Conservation (phyloP, 1,140 invertebrate species). For the Limonius californicus region DNA sequence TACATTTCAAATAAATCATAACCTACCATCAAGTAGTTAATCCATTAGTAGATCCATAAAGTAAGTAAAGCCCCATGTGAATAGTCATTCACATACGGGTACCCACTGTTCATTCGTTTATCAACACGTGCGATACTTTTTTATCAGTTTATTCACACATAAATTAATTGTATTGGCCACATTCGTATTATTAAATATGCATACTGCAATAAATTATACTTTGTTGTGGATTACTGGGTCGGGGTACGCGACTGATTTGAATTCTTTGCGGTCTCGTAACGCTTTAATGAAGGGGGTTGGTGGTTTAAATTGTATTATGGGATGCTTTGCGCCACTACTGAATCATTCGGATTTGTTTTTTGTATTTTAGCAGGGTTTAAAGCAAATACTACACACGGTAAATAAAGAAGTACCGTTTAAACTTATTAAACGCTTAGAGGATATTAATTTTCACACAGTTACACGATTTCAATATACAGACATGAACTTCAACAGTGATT, state of each 20-base stretch:
- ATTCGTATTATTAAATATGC: slow-evolving; percentile 15
- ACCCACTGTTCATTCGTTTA: neutral
- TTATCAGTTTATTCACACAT: slow-evolving; percentile 17
- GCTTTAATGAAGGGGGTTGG: neutral
- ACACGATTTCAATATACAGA: no score
- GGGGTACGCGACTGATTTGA: neutral
- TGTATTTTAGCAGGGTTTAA: no score
- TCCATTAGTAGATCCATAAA: slow-evolving; percentile 9
- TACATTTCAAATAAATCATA: neutral
- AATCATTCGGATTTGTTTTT: neutral
- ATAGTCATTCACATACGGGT: neutral
- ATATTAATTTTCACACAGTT: no score
- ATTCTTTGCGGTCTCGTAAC: slow-evolving; percentile 16
- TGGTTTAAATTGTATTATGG: slow-evolving; percentile 2
- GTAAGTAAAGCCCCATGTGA: neutral
- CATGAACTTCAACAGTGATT: no score
- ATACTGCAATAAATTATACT: slow-evolving; percentile 15
- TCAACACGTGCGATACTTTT: slow-evolving; percentile 12
- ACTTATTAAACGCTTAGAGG: no score
- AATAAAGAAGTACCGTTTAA: no score
- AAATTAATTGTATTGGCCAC: slow-evolving; percentile 11
- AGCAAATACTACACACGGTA: no score
- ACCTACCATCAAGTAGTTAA: neutral
- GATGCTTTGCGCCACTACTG: neutral
- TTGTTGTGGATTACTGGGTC: neutral